Evolutionary conservation across 2,797 vertebrate genomes (phyloP).

Genomic region (Pantherophis alleghaniensis): DNA sequence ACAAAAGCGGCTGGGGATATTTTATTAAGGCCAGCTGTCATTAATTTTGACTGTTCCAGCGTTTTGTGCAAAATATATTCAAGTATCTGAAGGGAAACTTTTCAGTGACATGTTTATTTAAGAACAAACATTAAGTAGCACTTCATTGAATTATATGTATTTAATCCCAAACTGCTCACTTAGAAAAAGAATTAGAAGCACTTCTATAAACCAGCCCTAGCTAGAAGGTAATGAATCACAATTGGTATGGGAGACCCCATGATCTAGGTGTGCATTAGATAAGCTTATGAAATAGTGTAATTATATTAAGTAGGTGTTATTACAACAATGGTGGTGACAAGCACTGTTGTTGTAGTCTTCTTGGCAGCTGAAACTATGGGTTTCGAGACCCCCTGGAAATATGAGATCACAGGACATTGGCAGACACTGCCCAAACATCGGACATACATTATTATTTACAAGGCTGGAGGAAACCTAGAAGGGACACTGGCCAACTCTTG

Average conservation of each 20-base stretch:
- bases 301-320: neutral
- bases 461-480: neutral
- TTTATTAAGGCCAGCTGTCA: conserved; percentile 56
- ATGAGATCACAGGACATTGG: neutral
- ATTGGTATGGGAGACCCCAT: conserved; percentile 3
- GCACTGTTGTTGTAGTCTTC: neutral
- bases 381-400: neutral
- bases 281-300: conserved; percentile 15
- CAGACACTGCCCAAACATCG: neutral
- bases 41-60: conserved; percentile 51
- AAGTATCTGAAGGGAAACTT: conserved; percentile 34
- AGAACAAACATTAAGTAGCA: conserved; percentile 10
- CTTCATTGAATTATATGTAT: conserved; percentile 28
- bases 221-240: conserved; percentile 11
- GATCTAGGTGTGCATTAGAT: conserved; percentile 5
- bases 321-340: neutral
- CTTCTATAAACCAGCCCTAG: neutral
- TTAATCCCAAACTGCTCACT: conserved; percentile 22
- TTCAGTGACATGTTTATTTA: conserved; percentile 11
- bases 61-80: conserved; percentile 17
- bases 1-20: conserved; percentile 53
- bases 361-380: neutral
- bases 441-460: neutral
- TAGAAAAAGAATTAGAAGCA: conserved; percentile 7
- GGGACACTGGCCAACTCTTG: neutral